phyloP scores from a whole-genome alignment of 92 coral and sea anemone species.

The Nematostella vectensis region DNA sequence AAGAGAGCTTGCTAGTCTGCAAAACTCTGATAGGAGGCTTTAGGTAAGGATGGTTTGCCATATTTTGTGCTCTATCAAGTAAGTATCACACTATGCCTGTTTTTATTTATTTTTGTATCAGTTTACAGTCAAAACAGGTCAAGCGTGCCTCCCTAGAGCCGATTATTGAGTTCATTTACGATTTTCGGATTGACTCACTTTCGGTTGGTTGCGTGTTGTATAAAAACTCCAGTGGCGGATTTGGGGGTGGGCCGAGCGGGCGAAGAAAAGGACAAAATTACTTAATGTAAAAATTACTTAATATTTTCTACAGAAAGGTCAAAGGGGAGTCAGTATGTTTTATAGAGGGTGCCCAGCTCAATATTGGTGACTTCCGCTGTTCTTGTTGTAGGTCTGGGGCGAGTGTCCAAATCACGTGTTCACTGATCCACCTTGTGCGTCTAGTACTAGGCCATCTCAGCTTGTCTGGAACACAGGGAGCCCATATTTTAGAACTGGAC shows the following conservation, averaged over 20 bases:
- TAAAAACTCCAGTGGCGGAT: no score
- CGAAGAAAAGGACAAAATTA: neutral
- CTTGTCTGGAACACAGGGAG: constrained; percentile 15
- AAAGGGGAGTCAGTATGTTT: no score
- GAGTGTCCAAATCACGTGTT: constrained; percentile 1
- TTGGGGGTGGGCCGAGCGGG: neutral
- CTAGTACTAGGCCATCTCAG: constrained; percentile 29
- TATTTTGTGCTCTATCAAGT: neutral
- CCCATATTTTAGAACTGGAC: constrained; percentile 29
- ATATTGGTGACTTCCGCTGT: neutral
- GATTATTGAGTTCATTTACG: no score
- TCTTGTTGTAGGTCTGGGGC: neutral
- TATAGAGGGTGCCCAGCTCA: neutral
- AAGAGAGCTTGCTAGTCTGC: constrained; percentile 51
- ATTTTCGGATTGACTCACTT: no score
- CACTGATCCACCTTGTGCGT: constrained; percentile 32
- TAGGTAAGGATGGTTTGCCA: constrained; percentile 19
- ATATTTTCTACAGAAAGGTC: no score
- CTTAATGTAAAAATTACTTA: neutral
- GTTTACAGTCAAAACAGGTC: no score
- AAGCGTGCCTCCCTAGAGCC: no score
- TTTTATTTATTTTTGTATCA: no score
- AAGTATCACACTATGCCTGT: no score
- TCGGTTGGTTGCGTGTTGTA: no score
- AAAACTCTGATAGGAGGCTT: constrained; percentile 42